Percentiles rank a stretch among this genome's conserved stretches.
Conservation (phyloP, 2,113 vertebrate species). For the Gallinago jamesoni region DNA sequence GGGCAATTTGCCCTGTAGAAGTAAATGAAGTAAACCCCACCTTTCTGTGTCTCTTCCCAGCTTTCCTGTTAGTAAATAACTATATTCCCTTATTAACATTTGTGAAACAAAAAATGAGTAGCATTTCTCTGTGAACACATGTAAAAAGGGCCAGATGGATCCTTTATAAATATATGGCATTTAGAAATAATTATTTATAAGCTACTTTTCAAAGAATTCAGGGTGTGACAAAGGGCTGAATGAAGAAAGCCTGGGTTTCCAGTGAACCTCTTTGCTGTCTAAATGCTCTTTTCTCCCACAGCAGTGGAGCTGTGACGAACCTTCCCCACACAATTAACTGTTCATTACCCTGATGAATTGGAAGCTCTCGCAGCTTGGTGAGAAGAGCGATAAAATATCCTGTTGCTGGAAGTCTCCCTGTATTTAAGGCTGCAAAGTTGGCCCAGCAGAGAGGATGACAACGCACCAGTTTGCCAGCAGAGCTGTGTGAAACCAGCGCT, state of each 20-base stretch:
- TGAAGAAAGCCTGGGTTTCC: not conserved
- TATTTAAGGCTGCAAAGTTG: conserved; percentile 39
- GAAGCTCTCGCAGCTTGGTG: not conserved
- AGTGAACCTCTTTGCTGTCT: not conserved
- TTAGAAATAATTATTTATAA: not conserved
- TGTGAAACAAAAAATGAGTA: not conserved
- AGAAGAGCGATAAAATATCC: not conserved
- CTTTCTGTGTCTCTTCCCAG: not conserved
- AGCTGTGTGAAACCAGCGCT: accelerated
- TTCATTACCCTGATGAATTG: not conserved
- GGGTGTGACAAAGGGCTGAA: not conserved
- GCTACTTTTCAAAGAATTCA: not conserved
- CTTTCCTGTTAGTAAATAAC: not conserved
- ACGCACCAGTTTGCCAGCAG: not conserved
- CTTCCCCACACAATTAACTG: conserved; percentile 25
- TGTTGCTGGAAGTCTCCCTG: not conserved
- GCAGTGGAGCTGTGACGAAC: not conserved
- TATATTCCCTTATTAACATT: not conserved
- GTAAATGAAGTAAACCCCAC: not conserved
- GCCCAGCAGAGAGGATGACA: not conserved
- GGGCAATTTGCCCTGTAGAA: not conserved
- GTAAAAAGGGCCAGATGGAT: not conserved
- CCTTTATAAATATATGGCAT: not conserved
- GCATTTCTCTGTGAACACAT: not conserved
- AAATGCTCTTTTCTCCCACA: not conserved